Evolutionary conservation across 1,140 invertebrate genomes (phyloP), one percentile per base, ranked within the genome.

Genomic region (Agrypnia vestita): DNA sequence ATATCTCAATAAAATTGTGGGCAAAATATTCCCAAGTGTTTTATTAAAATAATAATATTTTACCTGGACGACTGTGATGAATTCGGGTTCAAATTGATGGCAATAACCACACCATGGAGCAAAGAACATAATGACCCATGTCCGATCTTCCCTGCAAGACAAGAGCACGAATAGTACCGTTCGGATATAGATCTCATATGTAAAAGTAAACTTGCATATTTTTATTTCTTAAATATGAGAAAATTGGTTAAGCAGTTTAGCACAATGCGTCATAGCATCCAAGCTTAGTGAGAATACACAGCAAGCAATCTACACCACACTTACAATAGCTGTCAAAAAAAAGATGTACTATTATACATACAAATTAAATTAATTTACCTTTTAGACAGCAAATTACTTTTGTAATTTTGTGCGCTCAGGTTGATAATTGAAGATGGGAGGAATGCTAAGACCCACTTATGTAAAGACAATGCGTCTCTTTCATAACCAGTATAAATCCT

Each of bases 81-180:
- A 95, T 81, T 94, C 92, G 35, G 94, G 93, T 80, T 92, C 92
- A 85, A 95, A 93, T 55, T 90, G 86, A 83, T 93, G 91, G 84
- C 94, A 95, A 84, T 93, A 93, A 7, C 92, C 91, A 87, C 94
- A 95, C 94, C 94, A 95, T 0, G 94, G 94, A 6, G 94, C 93
- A 86, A 91, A 95, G 86, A 93, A 96, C 86, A 95, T 93, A 12
- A 96, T 87, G 12, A 95, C 80, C 92, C 93, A 95, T 83, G 92
- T 82, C 43, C 82, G 49, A 84, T 82, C 12, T 51, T 84, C 81
- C 46, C 82, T 83, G 64, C 51, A 81, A 78, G 56, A 19, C n/a
- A 61, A 13, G 8, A 51, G 11, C 69, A 80, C 17, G 51, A 79
- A 73, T 73, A 62, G 21, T 62, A 62, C 10, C 9, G 13, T 7